Evolutionary conservation across 2,797 vertebrate species (phyloP).

Genomic region (Phoxinus dragarum): DNA sequence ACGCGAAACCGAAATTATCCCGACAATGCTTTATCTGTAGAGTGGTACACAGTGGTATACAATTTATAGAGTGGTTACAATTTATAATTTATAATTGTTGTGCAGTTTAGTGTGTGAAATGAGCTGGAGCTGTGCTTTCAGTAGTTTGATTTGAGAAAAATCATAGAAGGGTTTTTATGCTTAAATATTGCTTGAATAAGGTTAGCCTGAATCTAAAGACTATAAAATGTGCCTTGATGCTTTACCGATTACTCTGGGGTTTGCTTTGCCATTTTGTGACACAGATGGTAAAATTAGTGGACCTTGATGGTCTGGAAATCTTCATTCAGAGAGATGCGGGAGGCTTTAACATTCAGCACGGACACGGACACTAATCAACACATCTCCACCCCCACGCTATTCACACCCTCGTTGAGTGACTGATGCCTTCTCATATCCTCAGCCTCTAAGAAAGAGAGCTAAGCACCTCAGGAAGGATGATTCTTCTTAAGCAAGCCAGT

Average conservation of each 20-base stretch:
- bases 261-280: not conserved
- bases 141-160: not conserved
- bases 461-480: constrained; percentile 15
- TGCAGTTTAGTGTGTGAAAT: not conserved
- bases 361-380: constrained; percentile 21
- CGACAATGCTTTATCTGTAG: no score
- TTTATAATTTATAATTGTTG: not conserved
- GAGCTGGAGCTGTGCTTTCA: not conserved
- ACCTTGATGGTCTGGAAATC: constrained; percentile 19
- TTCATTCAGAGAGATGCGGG: not conserved
- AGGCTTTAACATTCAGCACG: constrained; percentile 16
- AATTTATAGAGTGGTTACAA: no score
- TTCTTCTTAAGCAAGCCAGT: not conserved
- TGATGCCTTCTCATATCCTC: constrained; percentile 27
- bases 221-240: not conserved
- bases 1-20: no score
- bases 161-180: no score
- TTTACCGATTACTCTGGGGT: not conserved
- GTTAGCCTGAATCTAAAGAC: not conserved
- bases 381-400: constrained; percentile 16
- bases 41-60: no score
- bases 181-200: not conserved
- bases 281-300: constrained; percentile 18
- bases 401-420: constrained; percentile 17
- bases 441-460: constrained; percentile 17